Percentiles rank a stretch among this genome's conserved stretches.
phyloP scores from a whole-genome alignment of 2,113 vertebrate species.

The Pungitius pungitius region DNA sequence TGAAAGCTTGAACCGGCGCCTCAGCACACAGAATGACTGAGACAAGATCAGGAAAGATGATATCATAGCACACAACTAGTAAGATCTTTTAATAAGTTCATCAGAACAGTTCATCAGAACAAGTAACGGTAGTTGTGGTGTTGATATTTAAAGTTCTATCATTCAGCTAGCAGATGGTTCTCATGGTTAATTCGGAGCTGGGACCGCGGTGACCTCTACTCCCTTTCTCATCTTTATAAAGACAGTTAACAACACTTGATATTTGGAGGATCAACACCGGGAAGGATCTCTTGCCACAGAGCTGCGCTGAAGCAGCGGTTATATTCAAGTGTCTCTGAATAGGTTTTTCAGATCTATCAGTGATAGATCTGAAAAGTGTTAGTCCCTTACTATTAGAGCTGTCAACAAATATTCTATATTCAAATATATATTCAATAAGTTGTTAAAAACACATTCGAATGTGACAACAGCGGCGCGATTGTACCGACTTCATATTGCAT shows the following conservation, averaged over 20 bases:
- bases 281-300: not conserved
- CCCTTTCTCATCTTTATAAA: not conserved
- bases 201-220: not conserved
- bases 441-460: no score
- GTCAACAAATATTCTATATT: no score
- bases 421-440: no score
- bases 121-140: not conserved
- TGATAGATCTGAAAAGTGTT: no score
- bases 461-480: no score
- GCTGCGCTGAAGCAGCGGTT: not conserved
- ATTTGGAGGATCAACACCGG: not conserved
- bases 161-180: not conserved
- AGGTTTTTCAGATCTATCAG: not conserved
- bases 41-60: not conserved
- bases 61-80: not conserved
- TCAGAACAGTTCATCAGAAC: not conserved
- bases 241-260: not conserved
- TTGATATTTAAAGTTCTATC: not conserved
- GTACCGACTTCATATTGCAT: no score
- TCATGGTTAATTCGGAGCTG: not conserved
- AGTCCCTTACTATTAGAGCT: slow-evolving; percentile 87
- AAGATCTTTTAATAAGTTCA: not conserved
- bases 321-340: not conserved
- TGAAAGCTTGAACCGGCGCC: not conserved
- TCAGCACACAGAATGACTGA: not conserved